Evolutionary conservation across 2,888 invertebrate species (phyloP).

Genomic region (Archaeoteleia sp.): DNA sequence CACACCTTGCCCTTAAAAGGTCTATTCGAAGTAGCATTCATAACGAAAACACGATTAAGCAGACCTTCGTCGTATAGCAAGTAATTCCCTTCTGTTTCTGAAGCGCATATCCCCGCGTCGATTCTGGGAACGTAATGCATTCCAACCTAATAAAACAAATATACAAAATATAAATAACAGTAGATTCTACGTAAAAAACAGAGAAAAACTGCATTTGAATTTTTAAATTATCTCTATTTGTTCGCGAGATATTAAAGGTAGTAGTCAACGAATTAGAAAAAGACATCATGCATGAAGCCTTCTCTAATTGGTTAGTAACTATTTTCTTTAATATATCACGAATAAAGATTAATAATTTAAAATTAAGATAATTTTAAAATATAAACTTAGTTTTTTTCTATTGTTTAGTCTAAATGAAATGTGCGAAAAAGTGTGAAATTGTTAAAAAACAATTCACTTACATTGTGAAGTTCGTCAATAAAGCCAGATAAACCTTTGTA

Average conservation of each 20-base stretch:
- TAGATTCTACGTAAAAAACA: background rate
- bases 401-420: background rate
- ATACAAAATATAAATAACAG: constrained; percentile 2
- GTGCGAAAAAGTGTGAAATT: background rate
- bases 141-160: constrained; percentile 72
- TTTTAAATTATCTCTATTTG: too few relatives aligned
- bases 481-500: constrained; percentile 82
- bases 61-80: constrained; percentile 86
- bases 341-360: too few relatives aligned
- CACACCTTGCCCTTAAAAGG: constrained; percentile 87
- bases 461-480: constrained; percentile 80
- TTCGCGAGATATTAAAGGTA: too few relatives aligned
- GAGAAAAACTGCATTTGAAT: too few relatives aligned
- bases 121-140: constrained; percentile 87
- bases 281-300: too few relatives aligned
- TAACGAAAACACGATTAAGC: constrained; percentile 83
- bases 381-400: background rate
- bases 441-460: constrained; percentile 56
- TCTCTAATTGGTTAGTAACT: too few relatives aligned
- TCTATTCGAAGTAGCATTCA: constrained; percentile 78
- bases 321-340: too few relatives aligned
- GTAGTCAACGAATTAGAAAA: too few relatives aligned
- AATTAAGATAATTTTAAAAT: too few relatives aligned
- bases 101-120: constrained; percentile 86
- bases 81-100: constrained; percentile 81